Evolutionary conservation across 2,113 vertebrate species (phyloP).

Genomic region (Sisor rabdophorus): DNA sequence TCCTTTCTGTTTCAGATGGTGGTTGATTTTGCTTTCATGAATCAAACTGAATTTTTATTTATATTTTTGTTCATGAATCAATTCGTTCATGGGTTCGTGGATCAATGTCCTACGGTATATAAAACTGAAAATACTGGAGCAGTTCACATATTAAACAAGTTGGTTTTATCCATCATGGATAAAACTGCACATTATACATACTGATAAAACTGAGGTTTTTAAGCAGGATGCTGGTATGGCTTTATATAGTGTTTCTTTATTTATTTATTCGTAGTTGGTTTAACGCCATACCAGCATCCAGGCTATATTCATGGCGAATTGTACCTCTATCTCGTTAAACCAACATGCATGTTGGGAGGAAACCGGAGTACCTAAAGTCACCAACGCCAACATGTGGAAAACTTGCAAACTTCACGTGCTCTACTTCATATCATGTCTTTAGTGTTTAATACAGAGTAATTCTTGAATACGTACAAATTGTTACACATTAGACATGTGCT

Average conservation of each 20-base stretch:
- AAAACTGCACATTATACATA: conserved; percentile 17
- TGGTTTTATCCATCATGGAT: neutral
- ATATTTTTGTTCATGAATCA: neutral
- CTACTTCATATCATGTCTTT: neutral
- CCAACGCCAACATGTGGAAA: too few relatives aligned
- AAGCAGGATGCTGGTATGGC: neutral
- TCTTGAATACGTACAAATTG: neutral
- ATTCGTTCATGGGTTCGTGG: too few relatives aligned
- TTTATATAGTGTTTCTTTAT: too few relatives aligned
- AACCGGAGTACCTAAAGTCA: too few relatives aligned
- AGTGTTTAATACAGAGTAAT: neutral
- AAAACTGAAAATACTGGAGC: neutral
- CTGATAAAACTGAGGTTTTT: neutral
- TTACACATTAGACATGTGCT: neutral
- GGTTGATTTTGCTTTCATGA: too few relatives aligned
- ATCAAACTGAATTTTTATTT: neutral
- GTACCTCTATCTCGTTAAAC: too few relatives aligned
- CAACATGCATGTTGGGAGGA: too few relatives aligned
- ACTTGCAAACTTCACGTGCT: neutral
- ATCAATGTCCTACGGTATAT: too few relatives aligned
- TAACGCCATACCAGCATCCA: too few relatives aligned
- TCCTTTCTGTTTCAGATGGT: too few relatives aligned
- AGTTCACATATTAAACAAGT: neutral
- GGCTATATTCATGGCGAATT: too few relatives aligned
- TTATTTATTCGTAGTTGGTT: too few relatives aligned